Evolutionary conservation across 2,797 vertebrate genomes (phyloP).

Genomic region (Acropternis orthonyx): DNA sequence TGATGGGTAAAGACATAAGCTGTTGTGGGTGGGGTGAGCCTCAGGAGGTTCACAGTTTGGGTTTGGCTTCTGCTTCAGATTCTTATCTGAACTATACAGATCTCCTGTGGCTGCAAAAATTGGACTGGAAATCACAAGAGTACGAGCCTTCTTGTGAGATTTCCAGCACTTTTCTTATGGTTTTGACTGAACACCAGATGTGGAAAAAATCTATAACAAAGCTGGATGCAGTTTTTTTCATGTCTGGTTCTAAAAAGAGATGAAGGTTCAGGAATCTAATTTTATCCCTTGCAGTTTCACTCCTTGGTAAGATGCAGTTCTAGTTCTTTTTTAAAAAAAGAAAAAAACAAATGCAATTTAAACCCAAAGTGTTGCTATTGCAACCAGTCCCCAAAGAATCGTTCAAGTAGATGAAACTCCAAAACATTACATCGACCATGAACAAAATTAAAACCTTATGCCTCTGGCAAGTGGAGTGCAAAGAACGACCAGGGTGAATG

Average conservation of each 20-base stretch:
- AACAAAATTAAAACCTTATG: constrained; percentile 52
- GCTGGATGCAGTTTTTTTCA: constrained; percentile 53
- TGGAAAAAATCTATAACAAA: constrained; percentile 70
- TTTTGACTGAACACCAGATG: constrained; percentile 71
- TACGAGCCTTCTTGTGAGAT: constrained; percentile 65
- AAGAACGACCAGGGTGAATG: background rate
- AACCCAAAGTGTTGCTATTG: constrained; percentile 41
- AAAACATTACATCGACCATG: constrained; percentile 30
- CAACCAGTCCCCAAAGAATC: constrained; percentile 28
- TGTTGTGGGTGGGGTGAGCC: constrained; percentile 71
- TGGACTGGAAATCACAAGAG: constrained; percentile 67
- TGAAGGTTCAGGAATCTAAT: constrained; percentile 64
- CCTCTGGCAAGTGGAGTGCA: constrained; percentile 30
- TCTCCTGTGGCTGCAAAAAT: constrained; percentile 68
- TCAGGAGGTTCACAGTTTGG: constrained; percentile 70
- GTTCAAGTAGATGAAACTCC: constrained; percentile 23
- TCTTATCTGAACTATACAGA: constrained; percentile 67
- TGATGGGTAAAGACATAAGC: constrained; percentile 71
- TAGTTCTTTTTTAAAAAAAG: background rate
- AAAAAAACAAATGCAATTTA: background rate
- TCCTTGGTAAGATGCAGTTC: constrained; percentile 40
- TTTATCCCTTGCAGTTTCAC: constrained; percentile 60
- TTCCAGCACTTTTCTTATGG: constrained; percentile 68
- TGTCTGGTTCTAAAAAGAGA: constrained; percentile 61
- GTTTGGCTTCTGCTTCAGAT: constrained; percentile 70